Base-by-base conservation (phyloP, 2,797 vertebrate genomes). In the Enteromius unitaeniatus region DNA sequence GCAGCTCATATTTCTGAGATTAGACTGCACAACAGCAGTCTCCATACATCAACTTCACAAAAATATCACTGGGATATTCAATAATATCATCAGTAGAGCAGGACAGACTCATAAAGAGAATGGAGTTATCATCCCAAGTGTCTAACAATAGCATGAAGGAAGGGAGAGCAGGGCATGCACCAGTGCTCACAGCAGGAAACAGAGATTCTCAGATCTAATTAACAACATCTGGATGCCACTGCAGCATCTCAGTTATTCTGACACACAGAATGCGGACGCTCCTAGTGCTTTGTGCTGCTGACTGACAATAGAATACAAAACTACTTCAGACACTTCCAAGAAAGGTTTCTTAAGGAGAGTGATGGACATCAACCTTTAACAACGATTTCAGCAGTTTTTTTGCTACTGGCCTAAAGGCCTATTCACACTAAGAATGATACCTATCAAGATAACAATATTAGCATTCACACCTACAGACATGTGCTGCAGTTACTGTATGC, bases 191-290 rank as follows among this genome's bases (percentile, higher is more conserved):
- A 53, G 84, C 88, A 89, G 88, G 88, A 89, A 88, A 85, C 88
- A 89, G 87, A 87, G 79, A 88, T 62, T 53, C 28, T 42, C 60
- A 81, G 87, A 88, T 89, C 69, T 82, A 77, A 89, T 89, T 89
- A 88, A 68, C 64, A 87, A 89, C 84, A 88, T 89, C 88, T 89
- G 88, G 86, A 88, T 87, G 86, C 83, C 76, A 86, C 74, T 83
- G 86, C 82, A 82, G 87, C 83, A 79, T 87, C 82, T 86, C 79
- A 62, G 70, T 88, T 81, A 78, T 88, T 84, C 55, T 62, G 51
- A 87, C 83, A 89, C 72, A 86, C 49, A 84, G 73, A 80, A 80
- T 67, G 73, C 62, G 26, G 49, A 47, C 15, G 68, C 78, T 76
- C 67, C 1, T 14, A 67, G 67, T 70, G 34, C 51, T 21, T 60